phyloP scores from a whole-genome alignment of 2,888 invertebrate species.

The Drosophila aldrichi region DNA sequence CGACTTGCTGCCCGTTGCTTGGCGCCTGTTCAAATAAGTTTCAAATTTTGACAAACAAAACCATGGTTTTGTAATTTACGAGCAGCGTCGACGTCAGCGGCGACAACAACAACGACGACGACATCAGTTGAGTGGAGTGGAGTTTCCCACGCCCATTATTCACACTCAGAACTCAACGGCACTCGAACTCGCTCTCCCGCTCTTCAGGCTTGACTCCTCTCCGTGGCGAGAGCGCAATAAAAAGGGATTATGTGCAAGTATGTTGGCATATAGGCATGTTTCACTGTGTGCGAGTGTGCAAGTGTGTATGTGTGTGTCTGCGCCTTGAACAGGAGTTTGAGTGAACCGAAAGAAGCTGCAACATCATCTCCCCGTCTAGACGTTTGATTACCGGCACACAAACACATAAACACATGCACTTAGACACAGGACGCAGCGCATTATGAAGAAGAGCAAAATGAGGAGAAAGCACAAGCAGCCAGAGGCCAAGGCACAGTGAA shows the following conservation, averaged over 20 bases:
- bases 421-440: constrained; percentile 42
- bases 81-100: constrained; percentile 50
- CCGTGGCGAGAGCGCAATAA: constrained; percentile 66
- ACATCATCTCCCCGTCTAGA: constrained; percentile 71
- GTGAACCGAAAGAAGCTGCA: constrained; percentile 65
- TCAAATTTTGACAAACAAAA: constrained; percentile 86
- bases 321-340: constrained; percentile 20
- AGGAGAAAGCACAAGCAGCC: constrained; percentile 19
- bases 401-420: constrained; percentile 35
- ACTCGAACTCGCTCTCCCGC: constrained; percentile 26
- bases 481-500: constrained; percentile 42
- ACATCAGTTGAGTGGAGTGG: constrained; percentile 23
- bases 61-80: constrained; percentile 84
- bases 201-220: constrained; percentile 32
- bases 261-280: constrained; percentile 26
- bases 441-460: constrained; percentile 20
- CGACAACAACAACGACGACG: not conserved
- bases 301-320: constrained; percentile 26
- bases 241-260: constrained; percentile 66
- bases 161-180: constrained; percentile 44
- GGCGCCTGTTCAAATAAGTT: constrained; percentile 85
- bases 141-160: constrained; percentile 54
- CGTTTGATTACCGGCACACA: constrained; percentile 73
- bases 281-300: constrained; percentile 7
- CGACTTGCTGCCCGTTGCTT: constrained; percentile 65